Evolutionary conservation across 2,888 invertebrate species (phyloP).

Genomic region (Leptopilina drosophilae): DNA sequence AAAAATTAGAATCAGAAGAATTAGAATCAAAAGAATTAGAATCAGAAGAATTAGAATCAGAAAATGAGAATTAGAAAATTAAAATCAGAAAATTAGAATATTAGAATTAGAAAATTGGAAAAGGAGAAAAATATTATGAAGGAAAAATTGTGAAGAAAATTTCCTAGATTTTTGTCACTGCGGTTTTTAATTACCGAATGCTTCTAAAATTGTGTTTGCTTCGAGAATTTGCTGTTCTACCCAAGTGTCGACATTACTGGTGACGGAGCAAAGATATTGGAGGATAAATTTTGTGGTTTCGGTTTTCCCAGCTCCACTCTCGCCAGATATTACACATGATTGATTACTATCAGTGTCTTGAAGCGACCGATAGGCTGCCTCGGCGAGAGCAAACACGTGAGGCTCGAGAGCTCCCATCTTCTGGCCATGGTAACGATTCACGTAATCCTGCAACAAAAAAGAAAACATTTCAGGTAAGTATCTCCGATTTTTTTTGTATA

Average conservation of each 20-base stretch:
- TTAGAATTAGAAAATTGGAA: too few relatives aligned
- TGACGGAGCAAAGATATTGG: constrained; percentile 94
- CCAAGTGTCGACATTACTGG: constrained; percentile 91
- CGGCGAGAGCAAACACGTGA: constrained; percentile 94
- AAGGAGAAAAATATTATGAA: too few relatives aligned
- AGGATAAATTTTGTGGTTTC: constrained; percentile 95
- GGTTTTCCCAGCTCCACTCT: constrained; percentile 95
- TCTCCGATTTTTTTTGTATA: background rate
- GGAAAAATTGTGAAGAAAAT: too few relatives aligned
- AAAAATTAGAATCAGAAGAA: too few relatives aligned
- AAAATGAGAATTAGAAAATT: too few relatives aligned
- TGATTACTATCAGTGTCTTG: constrained; percentile 82
- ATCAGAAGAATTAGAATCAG: too few relatives aligned
- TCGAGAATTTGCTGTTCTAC: constrained; percentile 97
- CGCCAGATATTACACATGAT: constrained; percentile 94
- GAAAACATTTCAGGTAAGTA: background rate
- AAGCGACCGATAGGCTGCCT: constrained; percentile 90
- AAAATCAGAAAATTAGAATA: too few relatives aligned
- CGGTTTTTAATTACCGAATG: constrained; percentile 85
- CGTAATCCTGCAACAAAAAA: constrained; percentile 83
- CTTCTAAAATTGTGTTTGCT: constrained; percentile 94
- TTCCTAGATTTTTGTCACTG: background rate
- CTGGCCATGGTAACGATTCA: constrained; percentile 88
- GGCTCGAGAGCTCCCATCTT: constrained; percentile 90
- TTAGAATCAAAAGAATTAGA: too few relatives aligned